A percentile compares a stretch with the other conserved stretches of the same genome.
Conservation (phyloP, 2,113 vertebrate species). For the Ctenodactylus gundi region DNA sequence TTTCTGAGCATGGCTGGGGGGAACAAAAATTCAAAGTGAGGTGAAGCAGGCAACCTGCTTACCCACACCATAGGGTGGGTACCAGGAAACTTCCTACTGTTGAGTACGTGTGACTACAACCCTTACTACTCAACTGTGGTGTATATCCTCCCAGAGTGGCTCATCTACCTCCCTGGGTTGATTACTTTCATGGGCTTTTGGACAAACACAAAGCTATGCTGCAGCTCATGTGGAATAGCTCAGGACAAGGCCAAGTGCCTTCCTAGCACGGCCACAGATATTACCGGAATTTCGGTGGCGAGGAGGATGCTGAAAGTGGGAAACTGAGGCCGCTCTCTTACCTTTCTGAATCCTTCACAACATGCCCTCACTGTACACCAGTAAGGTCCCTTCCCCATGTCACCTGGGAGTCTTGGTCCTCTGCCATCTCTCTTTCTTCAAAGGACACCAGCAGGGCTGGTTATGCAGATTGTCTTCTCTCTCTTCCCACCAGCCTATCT, state of each 20-base stretch:
- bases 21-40: too few species aligned
- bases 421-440: neutral
- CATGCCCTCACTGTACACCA: accelerated
- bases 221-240: neutral
- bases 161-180: neutral
- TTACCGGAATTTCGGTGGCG: neutral
- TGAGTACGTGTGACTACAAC: neutral
- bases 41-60: too few species aligned
- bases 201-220: neutral
- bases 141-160: neutral
- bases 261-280: neutral
- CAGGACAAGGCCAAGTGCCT: neutral
- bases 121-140: neutral
- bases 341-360: neutral
- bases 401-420: neutral
- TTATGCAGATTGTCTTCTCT: neutral
- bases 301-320: neutral
- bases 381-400: accelerated
- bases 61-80: accelerated
- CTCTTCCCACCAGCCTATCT: neutral
- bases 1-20: neutral
- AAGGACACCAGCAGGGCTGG: neutral
- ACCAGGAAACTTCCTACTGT: neutral
- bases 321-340: neutral
- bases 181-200: neutral